phyloP scores from a whole-genome alignment of 1,140 invertebrate genomes.

The Lasioglossum baleicum region DNA sequence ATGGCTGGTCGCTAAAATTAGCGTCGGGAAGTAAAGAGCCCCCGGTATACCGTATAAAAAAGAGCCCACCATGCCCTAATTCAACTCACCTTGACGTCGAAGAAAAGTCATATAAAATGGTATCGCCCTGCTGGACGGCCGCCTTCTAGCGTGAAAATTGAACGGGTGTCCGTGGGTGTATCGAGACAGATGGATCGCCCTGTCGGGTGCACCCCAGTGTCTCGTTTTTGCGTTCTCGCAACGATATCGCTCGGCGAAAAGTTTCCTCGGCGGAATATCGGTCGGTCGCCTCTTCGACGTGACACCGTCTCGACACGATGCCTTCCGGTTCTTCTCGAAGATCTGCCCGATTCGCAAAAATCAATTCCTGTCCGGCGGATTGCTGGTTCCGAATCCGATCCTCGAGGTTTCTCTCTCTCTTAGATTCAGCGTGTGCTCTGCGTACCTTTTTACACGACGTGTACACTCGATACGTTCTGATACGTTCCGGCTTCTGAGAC shows the following conservation, averaged over 20 bases:
- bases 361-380: background rate
- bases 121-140: constrained; percentile 89
- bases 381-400: background rate
- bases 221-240: constrained; percentile 31
- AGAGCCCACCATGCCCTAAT: constrained; percentile 32
- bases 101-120: constrained; percentile 92
- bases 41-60: constrained; percentile 6
- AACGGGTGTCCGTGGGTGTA: constrained; percentile 63
- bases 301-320: constrained; percentile 22
- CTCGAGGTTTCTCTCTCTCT: background rate
- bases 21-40: constrained; percentile 32
- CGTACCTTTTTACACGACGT: constrained; percentile 30
- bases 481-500: constrained; percentile 56
- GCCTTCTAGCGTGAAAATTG: constrained; percentile 79
- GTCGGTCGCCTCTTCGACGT: constrained; percentile 24
- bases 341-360: background rate
- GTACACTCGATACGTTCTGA: constrained; percentile 1
- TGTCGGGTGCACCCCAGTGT: constrained; percentile 64
- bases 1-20: constrained; percentile 76
- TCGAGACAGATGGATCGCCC: constrained; percentile 75
- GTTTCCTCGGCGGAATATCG: constrained; percentile 16
- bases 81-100: constrained; percentile 85
- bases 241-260: constrained; percentile 22
- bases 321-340: background rate
- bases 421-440: constrained; percentile 6